A percentile compares a stretch with the other conserved stretches of the same genome.
These are phyloP conservation scores for Poeciliopsis prolifica DNA, from an alignment of 2,113 vertebrate species.

Conservation along the genomic window DNA sequence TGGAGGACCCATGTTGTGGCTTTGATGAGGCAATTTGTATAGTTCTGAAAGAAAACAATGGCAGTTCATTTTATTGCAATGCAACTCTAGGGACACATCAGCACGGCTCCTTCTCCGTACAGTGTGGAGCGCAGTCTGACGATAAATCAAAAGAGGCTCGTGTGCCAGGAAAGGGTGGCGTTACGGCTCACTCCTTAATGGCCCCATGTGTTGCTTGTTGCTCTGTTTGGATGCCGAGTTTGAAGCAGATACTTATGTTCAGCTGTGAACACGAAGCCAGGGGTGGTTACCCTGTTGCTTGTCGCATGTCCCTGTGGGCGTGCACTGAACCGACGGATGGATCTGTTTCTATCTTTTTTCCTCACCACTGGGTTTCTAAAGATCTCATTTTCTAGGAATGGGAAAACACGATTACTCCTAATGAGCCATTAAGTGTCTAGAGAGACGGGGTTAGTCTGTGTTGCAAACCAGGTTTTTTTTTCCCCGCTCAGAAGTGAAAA, in stretches of 20 bases:
- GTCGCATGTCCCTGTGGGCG: conserved; percentile 20
- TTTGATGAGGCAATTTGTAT: conserved; percentile 77
- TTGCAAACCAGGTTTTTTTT: neutral
- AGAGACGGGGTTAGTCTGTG: neutral
- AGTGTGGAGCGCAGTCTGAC: conserved; percentile 39
- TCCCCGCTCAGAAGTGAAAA: neutral
- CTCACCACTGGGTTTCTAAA: neutral
- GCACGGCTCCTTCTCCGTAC: conserved; percentile 40
- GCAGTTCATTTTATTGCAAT: conserved; percentile 68
- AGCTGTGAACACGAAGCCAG: conserved; percentile 27
- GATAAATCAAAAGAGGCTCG: conserved; percentile 67
- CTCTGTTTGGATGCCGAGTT: conserved; percentile 50
- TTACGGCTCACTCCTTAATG: conserved; percentile 54
- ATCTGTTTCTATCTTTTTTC: neutral
- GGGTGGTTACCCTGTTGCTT: conserved; percentile 16
- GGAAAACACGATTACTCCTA: neutral
- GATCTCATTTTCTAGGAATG: neutral
- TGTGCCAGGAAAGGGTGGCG: conserved; percentile 26
- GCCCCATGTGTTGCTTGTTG: conserved; percentile 45
- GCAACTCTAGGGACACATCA: conserved; percentile 63
- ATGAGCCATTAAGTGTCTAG: neutral
- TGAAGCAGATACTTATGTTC: conserved; percentile 20
- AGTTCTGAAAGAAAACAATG: conserved; percentile 67
- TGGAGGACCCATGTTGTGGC: conserved; percentile 69
- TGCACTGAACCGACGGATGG: neutral